Percentiles rank a stretch among this genome's conserved stretches.
phyloP scores from a whole-genome alignment of 2,797 vertebrate genomes.

The Potorous gilbertii region DNA sequence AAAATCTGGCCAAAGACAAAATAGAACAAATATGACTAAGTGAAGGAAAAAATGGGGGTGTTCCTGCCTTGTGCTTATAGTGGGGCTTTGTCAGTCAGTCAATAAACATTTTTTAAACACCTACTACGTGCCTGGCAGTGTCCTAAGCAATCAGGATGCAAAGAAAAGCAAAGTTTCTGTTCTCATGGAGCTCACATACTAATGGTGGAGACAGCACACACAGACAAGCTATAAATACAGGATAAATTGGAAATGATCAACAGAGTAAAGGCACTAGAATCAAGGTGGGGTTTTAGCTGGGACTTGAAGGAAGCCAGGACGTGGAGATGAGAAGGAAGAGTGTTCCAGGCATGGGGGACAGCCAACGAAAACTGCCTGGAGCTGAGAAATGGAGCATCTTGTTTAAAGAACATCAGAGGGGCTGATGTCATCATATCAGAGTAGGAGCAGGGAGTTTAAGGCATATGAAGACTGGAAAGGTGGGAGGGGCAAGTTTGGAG shows the following conservation, averaged over 20 bases:
- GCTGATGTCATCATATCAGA: neutral
- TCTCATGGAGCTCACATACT: neutral
- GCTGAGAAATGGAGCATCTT: neutral
- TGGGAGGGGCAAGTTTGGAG: neutral
- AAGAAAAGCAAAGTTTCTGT: neutral
- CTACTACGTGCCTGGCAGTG: neutral
- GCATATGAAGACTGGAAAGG: neutral
- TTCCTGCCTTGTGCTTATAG: neutral
- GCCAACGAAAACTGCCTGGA: neutral
- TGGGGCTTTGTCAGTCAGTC: neutral
- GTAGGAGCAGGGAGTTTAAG: neutral
- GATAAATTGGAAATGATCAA: neutral
- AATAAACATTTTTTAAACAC: neutral
- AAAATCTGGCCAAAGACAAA: neutral
- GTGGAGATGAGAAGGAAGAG: neutral
- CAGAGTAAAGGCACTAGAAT: neutral
- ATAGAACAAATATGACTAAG: neutral
- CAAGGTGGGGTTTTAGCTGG: too few relatives aligned
- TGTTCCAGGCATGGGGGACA: neutral
- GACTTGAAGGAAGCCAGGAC: neutral
- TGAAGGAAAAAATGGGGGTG: neutral
- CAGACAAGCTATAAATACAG: neutral
- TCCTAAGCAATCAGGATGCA: neutral
- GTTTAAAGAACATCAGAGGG: neutral
- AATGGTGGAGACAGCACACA: neutral